These are phyloP conservation scores for Tauraco erythrolophus DNA, from an alignment of 2,113 vertebrate species.

Conservation along the genomic window DNA sequence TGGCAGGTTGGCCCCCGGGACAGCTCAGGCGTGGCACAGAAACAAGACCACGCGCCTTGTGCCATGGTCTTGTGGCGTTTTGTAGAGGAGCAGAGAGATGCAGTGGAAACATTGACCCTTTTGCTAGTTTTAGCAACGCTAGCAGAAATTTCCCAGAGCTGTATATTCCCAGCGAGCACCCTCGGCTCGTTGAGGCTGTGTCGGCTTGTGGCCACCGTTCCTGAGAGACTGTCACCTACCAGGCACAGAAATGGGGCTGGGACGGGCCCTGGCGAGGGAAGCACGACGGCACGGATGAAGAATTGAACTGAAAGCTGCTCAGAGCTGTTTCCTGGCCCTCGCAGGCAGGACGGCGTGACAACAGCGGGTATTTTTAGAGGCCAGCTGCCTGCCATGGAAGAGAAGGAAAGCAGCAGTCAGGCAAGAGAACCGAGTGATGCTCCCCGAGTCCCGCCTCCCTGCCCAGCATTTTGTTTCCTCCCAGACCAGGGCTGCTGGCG, in stretches of 20 bases:
- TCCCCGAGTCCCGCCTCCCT: neutral
- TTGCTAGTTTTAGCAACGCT: neutral
- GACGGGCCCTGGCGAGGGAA: neutral
- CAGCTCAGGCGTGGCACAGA: accelerated
- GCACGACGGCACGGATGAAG: neutral
- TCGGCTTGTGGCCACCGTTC: neutral
- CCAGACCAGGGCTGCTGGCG: neutral
- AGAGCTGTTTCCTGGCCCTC: slow-evolving; percentile 19
- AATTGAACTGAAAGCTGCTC: neutral
- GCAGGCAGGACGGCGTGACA: neutral
- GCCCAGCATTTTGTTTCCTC: neutral
- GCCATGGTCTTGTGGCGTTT: accelerated
- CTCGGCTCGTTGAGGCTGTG: accelerated
- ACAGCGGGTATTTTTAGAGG: slow-evolving; percentile 64
- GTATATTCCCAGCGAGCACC: neutral
- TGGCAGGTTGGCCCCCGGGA: neutral
- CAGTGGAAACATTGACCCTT: neutral
- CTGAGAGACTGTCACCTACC: neutral
- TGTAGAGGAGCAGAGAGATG: neutral
- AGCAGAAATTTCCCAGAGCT: neutral
- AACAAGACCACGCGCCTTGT: neutral
- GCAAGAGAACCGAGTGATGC: neutral
- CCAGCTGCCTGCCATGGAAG: slow-evolving; percentile 49
- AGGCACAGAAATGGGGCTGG: neutral
- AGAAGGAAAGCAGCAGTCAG: slow-evolving; percentile 1